These are phyloP conservation scores for Lasioglossum lativentre DNA, from an alignment of 2,888 invertebrate species.

Conservation along the genomic window DNA sequence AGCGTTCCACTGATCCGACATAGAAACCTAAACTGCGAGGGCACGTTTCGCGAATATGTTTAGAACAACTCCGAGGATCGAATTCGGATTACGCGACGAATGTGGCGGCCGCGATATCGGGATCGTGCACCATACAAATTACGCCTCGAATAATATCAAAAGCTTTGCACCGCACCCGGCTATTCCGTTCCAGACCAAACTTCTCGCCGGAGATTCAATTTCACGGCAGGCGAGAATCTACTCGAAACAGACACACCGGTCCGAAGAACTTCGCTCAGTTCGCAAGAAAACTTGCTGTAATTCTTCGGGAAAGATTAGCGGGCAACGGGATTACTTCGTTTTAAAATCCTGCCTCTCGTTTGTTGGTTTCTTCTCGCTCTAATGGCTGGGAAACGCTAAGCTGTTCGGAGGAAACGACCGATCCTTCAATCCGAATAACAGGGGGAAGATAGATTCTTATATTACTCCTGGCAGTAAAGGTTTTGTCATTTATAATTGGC, in stretches of 20 bases:
- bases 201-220: slow-evolving; percentile 65
- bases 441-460: not conserved
- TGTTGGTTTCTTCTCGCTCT: slow-evolving; percentile 52
- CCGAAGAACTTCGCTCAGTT: slow-evolving; percentile 47
- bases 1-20: not conserved
- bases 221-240: slow-evolving; percentile 46
- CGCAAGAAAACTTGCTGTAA: slow-evolving; percentile 72
- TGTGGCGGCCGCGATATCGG: slow-evolving; percentile 20
- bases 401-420: not conserved
- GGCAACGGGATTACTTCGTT: slow-evolving; percentile 69
- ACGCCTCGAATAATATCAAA: slow-evolving; percentile 48
- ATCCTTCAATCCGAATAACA: not conserved
- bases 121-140: slow-evolving; percentile 51
- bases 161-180: slow-evolving; percentile 39
- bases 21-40: not conserved
- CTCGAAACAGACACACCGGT: slow-evolving; percentile 43
- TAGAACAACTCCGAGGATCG: slow-evolving; percentile 32
- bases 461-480: too few species aligned
- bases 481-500: too few species aligned
- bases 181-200: slow-evolving; percentile 52
- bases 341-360: slow-evolving; percentile 66
- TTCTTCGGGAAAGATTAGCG: slow-evolving; percentile 73
- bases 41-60: slow-evolving; percentile 29
- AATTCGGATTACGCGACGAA: slow-evolving; percentile 37
- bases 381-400: not conserved